phyloP scores from a whole-genome alignment of 2,797 vertebrate genomes.

The Tapera naevia region DNA sequence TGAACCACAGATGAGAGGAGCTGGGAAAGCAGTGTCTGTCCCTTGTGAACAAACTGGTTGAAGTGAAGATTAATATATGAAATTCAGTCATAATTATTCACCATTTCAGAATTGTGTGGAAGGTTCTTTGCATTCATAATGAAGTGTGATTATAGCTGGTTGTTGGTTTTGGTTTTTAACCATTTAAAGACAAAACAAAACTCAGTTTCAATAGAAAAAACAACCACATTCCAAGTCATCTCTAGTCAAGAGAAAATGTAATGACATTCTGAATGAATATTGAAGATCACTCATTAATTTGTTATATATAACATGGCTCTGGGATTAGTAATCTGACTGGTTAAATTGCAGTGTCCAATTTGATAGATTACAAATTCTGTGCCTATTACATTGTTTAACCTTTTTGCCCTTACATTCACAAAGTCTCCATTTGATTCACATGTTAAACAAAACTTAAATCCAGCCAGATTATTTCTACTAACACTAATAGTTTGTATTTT shows the following conservation, averaged over 20 bases:
- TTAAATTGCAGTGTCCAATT: background rate
- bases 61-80: background rate
- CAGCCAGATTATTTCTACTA: background rate
- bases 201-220: background rate
- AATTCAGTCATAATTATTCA: background rate
- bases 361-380: background rate
- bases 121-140: background rate
- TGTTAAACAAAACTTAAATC: background rate
- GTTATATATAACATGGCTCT: background rate
- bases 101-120: background rate
- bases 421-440: background rate
- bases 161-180: background rate
- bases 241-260: background rate
- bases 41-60: background rate
- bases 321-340: background rate
- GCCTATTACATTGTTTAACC: background rate
- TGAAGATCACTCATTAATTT: background rate
- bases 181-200: background rate
- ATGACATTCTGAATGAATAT: background rate
- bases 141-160: background rate
- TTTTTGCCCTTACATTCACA: background rate
- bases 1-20: background rate
- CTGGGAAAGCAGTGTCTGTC: background rate
- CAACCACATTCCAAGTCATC: background rate
- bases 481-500: background rate